phyloP scores from a whole-genome alignment of 2,113 vertebrate genomes.

The Lagenorhynchus albirostris region DNA sequence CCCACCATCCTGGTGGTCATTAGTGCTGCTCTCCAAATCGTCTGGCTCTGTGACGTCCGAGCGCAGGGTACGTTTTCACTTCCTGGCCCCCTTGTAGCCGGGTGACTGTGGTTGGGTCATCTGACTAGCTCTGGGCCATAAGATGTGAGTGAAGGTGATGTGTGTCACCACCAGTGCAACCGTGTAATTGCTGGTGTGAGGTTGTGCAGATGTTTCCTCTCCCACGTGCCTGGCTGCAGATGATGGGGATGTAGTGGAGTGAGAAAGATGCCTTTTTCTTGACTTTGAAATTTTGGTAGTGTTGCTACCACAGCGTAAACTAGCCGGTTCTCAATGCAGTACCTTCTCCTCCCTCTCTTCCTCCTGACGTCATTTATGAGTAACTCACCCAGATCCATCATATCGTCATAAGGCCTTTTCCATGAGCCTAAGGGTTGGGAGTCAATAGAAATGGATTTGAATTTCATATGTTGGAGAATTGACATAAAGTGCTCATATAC shows the following conservation, averaged over 20 bases:
- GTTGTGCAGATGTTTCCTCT: background rate
- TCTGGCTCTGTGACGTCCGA: background rate
- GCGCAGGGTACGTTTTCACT: background rate
- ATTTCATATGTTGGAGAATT: background rate
- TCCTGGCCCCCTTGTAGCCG: background rate
- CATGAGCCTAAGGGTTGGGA: background rate
- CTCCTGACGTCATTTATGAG: background rate
- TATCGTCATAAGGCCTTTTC: background rate
- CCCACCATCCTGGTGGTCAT: background rate
- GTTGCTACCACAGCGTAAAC: background rate
- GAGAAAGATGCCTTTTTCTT: background rate
- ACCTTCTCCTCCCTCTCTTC: background rate
- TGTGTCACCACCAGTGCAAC: background rate
- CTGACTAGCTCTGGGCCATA: background rate
- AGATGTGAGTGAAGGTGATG: background rate
- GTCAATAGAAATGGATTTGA: constrained; percentile 8
- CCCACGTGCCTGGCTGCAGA: background rate
- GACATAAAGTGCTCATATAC: background rate
- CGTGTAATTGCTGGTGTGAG: background rate
- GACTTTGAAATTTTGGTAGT: background rate
- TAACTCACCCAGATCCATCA: background rate
- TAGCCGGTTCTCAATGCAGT: background rate
- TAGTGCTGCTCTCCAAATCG: background rate
- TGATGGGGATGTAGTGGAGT: too few relatives aligned
- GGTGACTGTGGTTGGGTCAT: background rate